These are phyloP conservation scores for Pterostichus niger DNA, from an alignment of 2,888 invertebrate genomes.

Conservation along the genomic window DNA sequence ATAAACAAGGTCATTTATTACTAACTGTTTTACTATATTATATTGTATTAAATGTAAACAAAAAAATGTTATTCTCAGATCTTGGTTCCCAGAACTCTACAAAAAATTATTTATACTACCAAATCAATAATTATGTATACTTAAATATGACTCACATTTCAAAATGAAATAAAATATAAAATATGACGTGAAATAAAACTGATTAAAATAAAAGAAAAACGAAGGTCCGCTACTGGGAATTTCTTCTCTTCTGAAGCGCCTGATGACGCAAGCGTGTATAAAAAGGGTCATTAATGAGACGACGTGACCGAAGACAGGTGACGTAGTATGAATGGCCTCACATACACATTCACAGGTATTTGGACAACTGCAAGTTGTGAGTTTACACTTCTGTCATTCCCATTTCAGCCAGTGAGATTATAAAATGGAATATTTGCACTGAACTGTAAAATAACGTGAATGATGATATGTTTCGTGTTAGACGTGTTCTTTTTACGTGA, in stretches of 20 bases:
- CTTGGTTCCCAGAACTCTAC: conserved; percentile 9
- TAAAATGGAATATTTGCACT: no score
- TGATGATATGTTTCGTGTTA: no score
- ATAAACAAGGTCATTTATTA: conserved; percentile 26
- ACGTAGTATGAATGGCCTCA: conserved; percentile 21
- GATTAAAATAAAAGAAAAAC: conserved; percentile 54
- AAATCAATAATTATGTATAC: conserved; percentile 46
- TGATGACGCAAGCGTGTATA: conserved; percentile 51
- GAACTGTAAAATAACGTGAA: no score
- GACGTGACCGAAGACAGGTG: conserved; percentile 45
- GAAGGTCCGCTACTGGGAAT: conserved; percentile 47
- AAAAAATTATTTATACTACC: conserved; percentile 50
- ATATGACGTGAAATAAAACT: conserved; percentile 26
- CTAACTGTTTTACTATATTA: conserved; percentile 30
- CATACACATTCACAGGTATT: conserved; percentile 7
- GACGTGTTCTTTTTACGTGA: no score
- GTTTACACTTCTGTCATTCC: no score
- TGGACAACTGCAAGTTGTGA: neutral
- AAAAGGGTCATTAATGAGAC: conserved; percentile 57
- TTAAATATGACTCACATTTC: conserved; percentile 6
- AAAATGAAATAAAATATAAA: conserved; percentile 12
- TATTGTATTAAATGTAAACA: conserved; percentile 3
- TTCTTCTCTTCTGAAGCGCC: conserved; percentile 7
- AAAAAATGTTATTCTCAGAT: conserved; percentile 43
- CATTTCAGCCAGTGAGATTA: no score